These are phyloP conservation scores for Drosophila subpulchrella DNA, from an alignment of 1,140 invertebrate genomes.

Conservation along the genomic window DNA sequence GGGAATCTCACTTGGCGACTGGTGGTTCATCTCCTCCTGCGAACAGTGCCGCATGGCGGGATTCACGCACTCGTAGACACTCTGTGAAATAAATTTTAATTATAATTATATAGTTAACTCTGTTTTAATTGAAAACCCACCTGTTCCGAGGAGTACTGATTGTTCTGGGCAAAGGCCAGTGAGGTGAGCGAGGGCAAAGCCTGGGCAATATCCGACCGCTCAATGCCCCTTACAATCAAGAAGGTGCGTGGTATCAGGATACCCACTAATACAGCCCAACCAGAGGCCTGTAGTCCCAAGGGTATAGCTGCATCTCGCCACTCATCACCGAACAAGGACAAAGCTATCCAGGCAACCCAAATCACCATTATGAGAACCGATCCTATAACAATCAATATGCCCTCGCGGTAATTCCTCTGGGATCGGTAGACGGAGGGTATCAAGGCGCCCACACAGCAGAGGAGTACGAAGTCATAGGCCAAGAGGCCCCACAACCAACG, in stretches of 20 bases:
- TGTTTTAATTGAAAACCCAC: constrained; percentile 23
- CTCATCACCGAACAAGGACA: constrained; percentile 85
- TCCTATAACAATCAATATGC: constrained; percentile 84
- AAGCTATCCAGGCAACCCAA: constrained; percentile 86
- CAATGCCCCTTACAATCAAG: constrained; percentile 86
- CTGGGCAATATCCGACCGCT: constrained; percentile 85
- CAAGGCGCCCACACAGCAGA: constrained; percentile 85
- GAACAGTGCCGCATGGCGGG: constrained; percentile 81
- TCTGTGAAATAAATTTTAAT: constrained; percentile 35
- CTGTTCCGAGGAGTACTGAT: constrained; percentile 84
- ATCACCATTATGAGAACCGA: constrained; percentile 80
- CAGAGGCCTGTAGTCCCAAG: constrained; percentile 86
- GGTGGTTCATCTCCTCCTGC: constrained; percentile 72
- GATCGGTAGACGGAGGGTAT: constrained; percentile 86
- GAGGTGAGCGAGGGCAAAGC: constrained; percentile 85
- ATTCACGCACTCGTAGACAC: constrained; percentile 84
- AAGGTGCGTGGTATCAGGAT: constrained; percentile 88
- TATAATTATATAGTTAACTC: not conserved
- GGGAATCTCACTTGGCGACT: constrained; percentile 83
- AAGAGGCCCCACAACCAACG: constrained; percentile 84
- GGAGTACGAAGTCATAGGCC: constrained; percentile 86
- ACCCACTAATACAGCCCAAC: constrained; percentile 85
- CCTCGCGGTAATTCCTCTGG: constrained; percentile 88
- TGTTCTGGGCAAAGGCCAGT: constrained; percentile 83
- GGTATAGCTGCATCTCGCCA: constrained; percentile 87